Conservation (phyloP, 1,140 invertebrate genomes). For the Delia radicum region DNA sequence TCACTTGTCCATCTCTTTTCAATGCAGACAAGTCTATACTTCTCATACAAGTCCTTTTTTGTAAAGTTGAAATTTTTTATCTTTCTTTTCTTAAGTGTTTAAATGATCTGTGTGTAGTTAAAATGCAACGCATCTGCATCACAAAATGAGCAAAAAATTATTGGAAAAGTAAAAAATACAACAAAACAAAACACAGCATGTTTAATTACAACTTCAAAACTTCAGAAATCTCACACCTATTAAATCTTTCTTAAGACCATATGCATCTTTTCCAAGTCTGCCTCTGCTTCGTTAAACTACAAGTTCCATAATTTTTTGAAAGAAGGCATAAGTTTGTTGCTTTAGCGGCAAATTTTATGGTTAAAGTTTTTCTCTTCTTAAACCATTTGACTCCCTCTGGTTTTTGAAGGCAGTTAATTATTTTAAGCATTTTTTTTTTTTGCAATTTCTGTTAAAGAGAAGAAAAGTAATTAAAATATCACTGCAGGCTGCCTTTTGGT, state of each 20-base stretch:
- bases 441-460: background rate
- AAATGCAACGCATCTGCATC: slow-evolving; percentile 11
- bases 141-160: slow-evolving; percentile 2
- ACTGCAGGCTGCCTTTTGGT: slow-evolving; percentile 4
- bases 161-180: background rate
- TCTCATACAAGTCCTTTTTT: background rate
- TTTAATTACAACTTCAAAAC: slow-evolving; percentile 21
- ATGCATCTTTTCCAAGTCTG: background rate
- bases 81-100: background rate
- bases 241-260: slow-evolving; percentile 14
- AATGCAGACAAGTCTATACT: background rate
- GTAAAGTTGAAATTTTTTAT: background rate
- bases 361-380: slow-evolving; percentile 4
- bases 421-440: background rate
- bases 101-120: background rate
- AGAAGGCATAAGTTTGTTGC: slow-evolving; percentile 11
- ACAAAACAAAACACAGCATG: background rate
- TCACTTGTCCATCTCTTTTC: no score
- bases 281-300: background rate
- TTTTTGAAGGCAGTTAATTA: slow-evolving; percentile 19
- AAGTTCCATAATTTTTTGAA: background rate
- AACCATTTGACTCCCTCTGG: slow-evolving; percentile 1
- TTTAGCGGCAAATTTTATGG: slow-evolving; percentile 21
- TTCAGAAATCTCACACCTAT: slow-evolving; percentile 21
- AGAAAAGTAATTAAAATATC: slow-evolving; percentile 24